phyloP scores from a whole-genome alignment of 2,888 invertebrate genomes.

The Hedya salicella region DNA sequence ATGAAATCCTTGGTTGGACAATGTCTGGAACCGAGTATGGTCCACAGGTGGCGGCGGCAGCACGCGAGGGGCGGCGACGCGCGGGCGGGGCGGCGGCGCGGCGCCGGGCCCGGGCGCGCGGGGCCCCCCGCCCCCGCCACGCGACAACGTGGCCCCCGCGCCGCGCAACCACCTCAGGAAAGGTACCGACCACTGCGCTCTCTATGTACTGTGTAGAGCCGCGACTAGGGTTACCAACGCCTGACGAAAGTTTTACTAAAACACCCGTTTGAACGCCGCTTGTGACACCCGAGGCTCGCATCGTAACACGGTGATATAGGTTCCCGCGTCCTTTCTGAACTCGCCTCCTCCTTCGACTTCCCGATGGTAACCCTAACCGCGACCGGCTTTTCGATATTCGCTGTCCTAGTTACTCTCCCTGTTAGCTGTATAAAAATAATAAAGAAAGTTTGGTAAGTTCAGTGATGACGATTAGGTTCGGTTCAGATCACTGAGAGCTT shows the following conservation, averaged over 20 bases:
- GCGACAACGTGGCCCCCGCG: constrained; percentile 86
- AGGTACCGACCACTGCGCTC: constrained; percentile 69
- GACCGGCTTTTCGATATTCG: constrained; percentile 62
- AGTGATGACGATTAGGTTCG: constrained; percentile 69
- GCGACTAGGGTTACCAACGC: constrained; percentile 47
- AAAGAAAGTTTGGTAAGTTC: constrained; percentile 75
- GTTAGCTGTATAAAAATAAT: constrained; percentile 60
- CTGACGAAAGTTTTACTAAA: constrained; percentile 20
- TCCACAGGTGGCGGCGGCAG: constrained; percentile 52
- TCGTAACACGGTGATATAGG: constrained; percentile 44
- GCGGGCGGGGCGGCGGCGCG: constrained; percentile 44
- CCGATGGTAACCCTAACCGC: constrained; percentile 43
- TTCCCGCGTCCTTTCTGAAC: constrained; percentile 30
- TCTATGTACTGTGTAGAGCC: constrained; percentile 60
- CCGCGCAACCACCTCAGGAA: constrained; percentile 78
- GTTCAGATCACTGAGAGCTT: constrained; percentile 83
- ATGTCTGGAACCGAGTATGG: constrained; percentile 33
- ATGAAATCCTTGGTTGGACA: no score
- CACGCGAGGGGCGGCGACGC: constrained; percentile 57
- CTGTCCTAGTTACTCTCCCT: constrained; percentile 69
- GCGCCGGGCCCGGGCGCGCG: constrained; percentile 90
- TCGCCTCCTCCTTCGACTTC: constrained; percentile 31
- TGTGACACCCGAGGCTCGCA: constrained; percentile 37
- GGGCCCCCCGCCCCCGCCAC: constrained; percentile 94
- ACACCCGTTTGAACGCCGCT: constrained; percentile 3